A percentile compares a stretch with the other conserved stretches of the same genome.
Evolutionary conservation across 2,888 invertebrate species (phyloP).

Genomic region (Thereva nobilitata): DNA sequence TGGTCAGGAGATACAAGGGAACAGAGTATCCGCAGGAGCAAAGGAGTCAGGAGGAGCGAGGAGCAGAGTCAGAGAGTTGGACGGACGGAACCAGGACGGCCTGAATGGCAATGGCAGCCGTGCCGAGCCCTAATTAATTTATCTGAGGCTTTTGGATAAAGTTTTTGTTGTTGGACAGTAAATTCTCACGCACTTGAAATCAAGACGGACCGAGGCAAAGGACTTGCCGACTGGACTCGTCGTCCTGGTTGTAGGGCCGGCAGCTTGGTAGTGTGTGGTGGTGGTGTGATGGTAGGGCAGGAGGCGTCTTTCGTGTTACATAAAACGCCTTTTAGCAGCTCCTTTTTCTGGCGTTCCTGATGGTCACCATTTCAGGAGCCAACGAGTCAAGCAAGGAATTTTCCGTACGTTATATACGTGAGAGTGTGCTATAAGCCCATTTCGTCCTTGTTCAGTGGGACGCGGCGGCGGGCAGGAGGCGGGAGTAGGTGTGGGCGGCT

Average conservation of each 20-base stretch:
- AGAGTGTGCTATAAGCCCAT: not conserved
- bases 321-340: constrained; percentile 35
- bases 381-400: constrained; percentile 33
- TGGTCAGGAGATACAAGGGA: not conserved
- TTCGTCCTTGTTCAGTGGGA: not conserved
- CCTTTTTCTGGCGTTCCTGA: constrained; percentile 17
- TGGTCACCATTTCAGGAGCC: constrained; percentile 30
- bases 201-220: constrained; percentile 8
- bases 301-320: constrained; percentile 38
- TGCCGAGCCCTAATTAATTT: constrained; percentile 40
- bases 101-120: constrained; percentile 28
- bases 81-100: not conserved
- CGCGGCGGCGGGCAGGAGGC: not conserved
- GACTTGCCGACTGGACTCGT: not conserved
- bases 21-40: too few species aligned
- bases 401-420: constrained; percentile 1
- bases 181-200: constrained; percentile 37
- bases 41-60: not conserved
- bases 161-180: constrained; percentile 36
- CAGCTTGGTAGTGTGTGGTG: too few species aligned
- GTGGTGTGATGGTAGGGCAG: not conserved
- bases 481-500: constrained; percentile 17
- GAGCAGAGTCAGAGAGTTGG: not conserved
- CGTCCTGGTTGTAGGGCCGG: not conserved
- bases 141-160: constrained; percentile 35